These are phyloP conservation scores for Sinentomon sp. DNA, from an alignment of 2,888 invertebrate species.

Conservation along the genomic window DNA sequence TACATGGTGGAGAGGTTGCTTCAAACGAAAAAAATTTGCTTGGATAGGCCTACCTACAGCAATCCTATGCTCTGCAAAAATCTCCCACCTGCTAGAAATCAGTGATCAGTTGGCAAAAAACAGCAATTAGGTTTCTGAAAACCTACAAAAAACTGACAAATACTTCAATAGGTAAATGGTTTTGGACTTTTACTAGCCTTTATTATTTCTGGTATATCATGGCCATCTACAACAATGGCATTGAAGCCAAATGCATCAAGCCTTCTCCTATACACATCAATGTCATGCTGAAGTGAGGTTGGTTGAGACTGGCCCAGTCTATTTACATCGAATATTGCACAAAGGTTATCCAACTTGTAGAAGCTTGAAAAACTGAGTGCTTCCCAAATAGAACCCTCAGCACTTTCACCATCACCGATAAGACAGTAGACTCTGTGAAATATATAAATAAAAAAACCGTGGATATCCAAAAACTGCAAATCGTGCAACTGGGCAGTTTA, in stretches of 20 bases:
- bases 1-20: too few species aligned
- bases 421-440: slow-evolving; percentile 62
- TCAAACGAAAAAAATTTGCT: too few species aligned
- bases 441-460: slow-evolving; percentile 13
- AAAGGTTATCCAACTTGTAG: slow-evolving; percentile 86
- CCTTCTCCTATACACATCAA: slow-evolving; percentile 57
- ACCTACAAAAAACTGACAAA: too few species aligned
- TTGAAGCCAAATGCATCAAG: slow-evolving; percentile 74
- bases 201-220: slow-evolving; percentile 67
- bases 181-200: too few species aligned
- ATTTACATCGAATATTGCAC: slow-evolving; percentile 89
- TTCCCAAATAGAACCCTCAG: slow-evolving; percentile 96
- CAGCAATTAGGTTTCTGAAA: too few species aligned
- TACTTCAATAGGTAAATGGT: too few species aligned
- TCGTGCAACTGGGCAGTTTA: too few species aligned
- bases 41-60: too few species aligned
- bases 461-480: background rate
- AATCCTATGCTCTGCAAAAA: too few species aligned
- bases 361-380: slow-evolving; percentile 78
- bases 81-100: too few species aligned
- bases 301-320: slow-evolving; percentile 90
- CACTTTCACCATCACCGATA: slow-evolving; percentile 92
- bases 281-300: slow-evolving; percentile 72
- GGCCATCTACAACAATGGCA: slow-evolving; percentile 80
- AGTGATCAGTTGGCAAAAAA: too few species aligned